Percentiles rank a stretch among this genome's conserved stretches.
Evolutionary conservation across 2,888 invertebrate genomes (phyloP).

Genomic region (Zele albiditarsus): DNA sequence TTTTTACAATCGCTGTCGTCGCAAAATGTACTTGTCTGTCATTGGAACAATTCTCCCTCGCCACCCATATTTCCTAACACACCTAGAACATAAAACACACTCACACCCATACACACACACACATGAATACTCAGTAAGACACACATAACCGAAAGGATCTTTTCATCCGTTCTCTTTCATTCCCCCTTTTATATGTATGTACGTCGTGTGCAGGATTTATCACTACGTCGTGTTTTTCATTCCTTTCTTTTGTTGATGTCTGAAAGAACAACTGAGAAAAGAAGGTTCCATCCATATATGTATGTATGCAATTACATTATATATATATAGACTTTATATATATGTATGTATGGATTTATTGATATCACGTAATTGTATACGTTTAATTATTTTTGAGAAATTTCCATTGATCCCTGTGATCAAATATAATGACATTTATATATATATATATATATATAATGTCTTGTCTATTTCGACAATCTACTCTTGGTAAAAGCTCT

Average conservation of each 20-base stretch:
- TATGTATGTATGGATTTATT: background rate
- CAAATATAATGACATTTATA: background rate
- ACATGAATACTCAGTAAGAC: background rate
- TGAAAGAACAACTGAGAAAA: background rate
- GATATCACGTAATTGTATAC: background rate
- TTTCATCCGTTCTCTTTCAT: background rate
- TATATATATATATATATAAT: background rate
- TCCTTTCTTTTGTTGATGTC: background rate
- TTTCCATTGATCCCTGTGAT: background rate
- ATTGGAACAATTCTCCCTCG: background rate
- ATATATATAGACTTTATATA: background rate
- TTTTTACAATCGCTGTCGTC: background rate
- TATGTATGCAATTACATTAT: background rate
- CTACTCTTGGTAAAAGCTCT: slow-evolving; percentile 33
- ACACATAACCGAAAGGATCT: background rate
- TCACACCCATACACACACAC: background rate
- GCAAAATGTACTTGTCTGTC: slow-evolving; percentile 3
- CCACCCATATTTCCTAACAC: background rate
- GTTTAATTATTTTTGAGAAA: background rate
- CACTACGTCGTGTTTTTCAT: background rate
- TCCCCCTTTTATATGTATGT: background rate
- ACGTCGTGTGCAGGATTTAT: slow-evolving; percentile 16
- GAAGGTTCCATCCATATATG: background rate
- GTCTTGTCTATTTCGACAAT: slow-evolving; percentile 28
- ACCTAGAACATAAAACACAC: background rate